These are phyloP conservation scores for Drosophila formosana DNA, from an alignment of 2,888 invertebrate genomes.

Conservation along the genomic window DNA sequence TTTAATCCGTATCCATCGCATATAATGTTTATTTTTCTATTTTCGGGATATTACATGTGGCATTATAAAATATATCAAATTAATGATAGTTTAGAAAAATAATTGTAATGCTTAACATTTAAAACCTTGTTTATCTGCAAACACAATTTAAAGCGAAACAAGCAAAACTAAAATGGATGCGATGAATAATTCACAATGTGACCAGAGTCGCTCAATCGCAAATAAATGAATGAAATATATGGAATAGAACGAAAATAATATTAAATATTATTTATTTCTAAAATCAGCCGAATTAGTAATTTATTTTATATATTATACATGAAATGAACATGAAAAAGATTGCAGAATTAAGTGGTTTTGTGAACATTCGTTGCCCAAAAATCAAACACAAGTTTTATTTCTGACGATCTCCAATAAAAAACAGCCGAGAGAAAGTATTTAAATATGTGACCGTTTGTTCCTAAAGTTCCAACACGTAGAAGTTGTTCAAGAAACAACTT, in stretches of 20 bases:
- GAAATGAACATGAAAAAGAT: too few species aligned
- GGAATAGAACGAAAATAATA: constrained; percentile 8
- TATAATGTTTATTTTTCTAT: too few species aligned
- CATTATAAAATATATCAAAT: background rate
- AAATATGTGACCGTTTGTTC: too few species aligned
- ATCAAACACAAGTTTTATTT: too few species aligned
- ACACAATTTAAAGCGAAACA: constrained; percentile 44
- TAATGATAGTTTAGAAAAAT: background rate
- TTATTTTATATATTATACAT: constrained; percentile 79
- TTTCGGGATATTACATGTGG: background rate
- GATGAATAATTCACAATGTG: constrained; percentile 42
- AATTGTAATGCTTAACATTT: constrained; percentile 23
- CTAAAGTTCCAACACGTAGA: too few species aligned
- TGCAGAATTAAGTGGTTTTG: too few species aligned
- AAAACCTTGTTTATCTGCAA: constrained; percentile 17
- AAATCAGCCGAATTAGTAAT: too few species aligned
- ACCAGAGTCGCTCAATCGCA: constrained; percentile 14
- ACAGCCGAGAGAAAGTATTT: too few species aligned
- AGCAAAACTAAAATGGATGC: constrained; percentile 57
- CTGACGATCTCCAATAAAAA: too few species aligned
- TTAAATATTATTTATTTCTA: background rate
- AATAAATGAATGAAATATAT: background rate
- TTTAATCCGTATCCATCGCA: background rate
- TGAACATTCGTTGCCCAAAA: too few species aligned
- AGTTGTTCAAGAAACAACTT: too few species aligned